Evolutionary conservation across 2,113 vertebrate species (phyloP).

Genomic region (Penelope pileata): DNA sequence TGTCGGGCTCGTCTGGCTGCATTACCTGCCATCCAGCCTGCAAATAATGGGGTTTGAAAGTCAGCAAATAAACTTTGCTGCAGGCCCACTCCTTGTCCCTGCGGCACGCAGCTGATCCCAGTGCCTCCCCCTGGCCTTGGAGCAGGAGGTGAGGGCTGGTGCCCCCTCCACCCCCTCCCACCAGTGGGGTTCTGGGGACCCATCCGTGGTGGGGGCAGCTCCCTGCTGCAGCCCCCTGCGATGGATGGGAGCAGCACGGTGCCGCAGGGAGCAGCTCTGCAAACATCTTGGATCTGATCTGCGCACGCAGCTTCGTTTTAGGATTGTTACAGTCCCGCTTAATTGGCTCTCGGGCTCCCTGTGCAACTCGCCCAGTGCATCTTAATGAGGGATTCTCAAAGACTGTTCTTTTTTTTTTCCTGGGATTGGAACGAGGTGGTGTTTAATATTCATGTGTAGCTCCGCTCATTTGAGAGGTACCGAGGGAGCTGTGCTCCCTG

Average conservation of each 20-base stretch:
- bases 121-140: neutral
- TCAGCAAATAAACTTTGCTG: neutral
- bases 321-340: conserved; percentile 25
- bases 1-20: neutral
- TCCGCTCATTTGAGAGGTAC: conserved; percentile 54
- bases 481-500: conserved; percentile 55
- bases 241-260: neutral
- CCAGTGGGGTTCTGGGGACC: neutral
- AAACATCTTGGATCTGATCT: rapidly evolving
- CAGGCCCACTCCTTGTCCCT: neutral
- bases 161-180: too few species aligned
- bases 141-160: neutral
- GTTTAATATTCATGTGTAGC: conserved; percentile 67
- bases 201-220: rapidly evolving
- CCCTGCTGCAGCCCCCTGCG: rapidly evolving
- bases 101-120: neutral
- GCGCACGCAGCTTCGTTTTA: neutral
- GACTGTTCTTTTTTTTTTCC: conserved; percentile 37
- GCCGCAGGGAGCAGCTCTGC: rapidly evolving
- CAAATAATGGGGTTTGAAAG: neutral
- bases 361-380: conserved; percentile 44
- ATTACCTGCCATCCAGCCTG: neutral
- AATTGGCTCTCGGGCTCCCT: conserved; percentile 57
- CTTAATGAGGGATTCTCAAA: conserved; percentile 65
- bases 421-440: conserved; percentile 18